Percentiles rank a stretch among this genome's conserved stretches.
phyloP scores from a whole-genome alignment of 1,140 invertebrate genomes.

The Dendrolimus punctatus region DNA sequence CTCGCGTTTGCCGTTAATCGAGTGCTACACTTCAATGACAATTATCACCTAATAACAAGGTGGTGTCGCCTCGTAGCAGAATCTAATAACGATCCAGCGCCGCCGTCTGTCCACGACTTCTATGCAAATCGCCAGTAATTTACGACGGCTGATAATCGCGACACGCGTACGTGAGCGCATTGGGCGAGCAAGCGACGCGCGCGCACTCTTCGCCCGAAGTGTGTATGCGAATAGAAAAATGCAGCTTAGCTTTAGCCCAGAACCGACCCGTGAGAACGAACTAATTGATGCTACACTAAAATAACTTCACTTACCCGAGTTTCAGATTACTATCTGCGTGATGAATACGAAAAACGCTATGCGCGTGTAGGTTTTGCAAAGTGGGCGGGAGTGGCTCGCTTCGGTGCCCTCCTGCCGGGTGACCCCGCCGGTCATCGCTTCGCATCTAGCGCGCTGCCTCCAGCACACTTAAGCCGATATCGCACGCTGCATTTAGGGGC shows the following conservation, averaged over 20 bases:
- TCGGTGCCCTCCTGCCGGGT: slow-evolving; percentile 23
- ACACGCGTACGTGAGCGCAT: slow-evolving; percentile 59
- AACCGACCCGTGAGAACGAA: slow-evolving; percentile 22
- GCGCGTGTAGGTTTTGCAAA: slow-evolving; percentile 20
- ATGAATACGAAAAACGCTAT: slow-evolving; percentile 22
- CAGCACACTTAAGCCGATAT: slow-evolving; percentile 15
- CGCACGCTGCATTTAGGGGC: slow-evolving; percentile 12
- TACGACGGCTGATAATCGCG: slow-evolving; percentile 65
- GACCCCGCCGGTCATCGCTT: slow-evolving; percentile 34
- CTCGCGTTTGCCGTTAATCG: slow-evolving; percentile 57
- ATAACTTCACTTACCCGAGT: slow-evolving; percentile 9
- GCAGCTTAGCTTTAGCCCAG: slow-evolving; percentile 4
- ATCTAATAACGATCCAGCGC: slow-evolving; percentile 52
- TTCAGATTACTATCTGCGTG: slow-evolving; percentile 22
- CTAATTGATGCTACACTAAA: slow-evolving; percentile 31
- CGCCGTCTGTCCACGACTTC: slow-evolving; percentile 52
- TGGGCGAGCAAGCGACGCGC: slow-evolving; percentile 47
- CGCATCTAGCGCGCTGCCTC: slow-evolving; percentile 26
- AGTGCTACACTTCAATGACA: slow-evolving; percentile 52
- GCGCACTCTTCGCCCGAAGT: slow-evolving; percentile 19
- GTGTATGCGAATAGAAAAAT: slow-evolving; percentile 10
- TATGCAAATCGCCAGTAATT: slow-evolving; percentile 67
- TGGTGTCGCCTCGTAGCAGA: slow-evolving; percentile 44
- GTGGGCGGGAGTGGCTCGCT: slow-evolving; percentile 16
- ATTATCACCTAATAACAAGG: slow-evolving; percentile 62